phyloP scores from a whole-genome alignment of 2,113 vertebrate genomes.

The Polypterus bichir region DNA sequence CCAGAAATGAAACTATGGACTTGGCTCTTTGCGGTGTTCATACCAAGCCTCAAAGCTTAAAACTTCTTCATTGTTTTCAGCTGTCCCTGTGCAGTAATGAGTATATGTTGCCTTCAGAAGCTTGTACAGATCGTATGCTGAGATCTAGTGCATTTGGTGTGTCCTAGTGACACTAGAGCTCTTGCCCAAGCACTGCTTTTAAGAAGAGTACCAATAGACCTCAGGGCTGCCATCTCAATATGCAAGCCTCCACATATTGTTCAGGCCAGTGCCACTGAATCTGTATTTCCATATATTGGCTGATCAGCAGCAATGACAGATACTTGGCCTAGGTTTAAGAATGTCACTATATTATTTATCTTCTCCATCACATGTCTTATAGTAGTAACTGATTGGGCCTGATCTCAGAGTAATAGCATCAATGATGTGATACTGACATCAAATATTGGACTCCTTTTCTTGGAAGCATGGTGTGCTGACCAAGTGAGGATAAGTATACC shows the following conservation, averaged over 20 bases:
- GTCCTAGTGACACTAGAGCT: not conserved
- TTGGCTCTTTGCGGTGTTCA: not conserved
- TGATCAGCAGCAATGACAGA: not conserved
- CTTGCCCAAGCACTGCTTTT: no score
- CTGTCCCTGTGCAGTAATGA: not conserved
- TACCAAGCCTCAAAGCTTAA: not conserved
- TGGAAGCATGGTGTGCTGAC: slow-evolving; percentile 6
- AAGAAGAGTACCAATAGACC: no score
- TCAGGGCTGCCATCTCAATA: no score
- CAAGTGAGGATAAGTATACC: not conserved
- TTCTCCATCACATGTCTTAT: slow-evolving; percentile 10
- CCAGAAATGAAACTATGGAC: slow-evolving; percentile 16
- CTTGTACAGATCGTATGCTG: not conserved
- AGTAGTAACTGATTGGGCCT: slow-evolving; percentile 11
- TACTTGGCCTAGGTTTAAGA: not conserved
- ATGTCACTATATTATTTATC: slow-evolving; percentile 1
- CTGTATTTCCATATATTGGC: not conserved
- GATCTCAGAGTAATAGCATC: slow-evolving; percentile 1
- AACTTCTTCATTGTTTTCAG: not conserved
- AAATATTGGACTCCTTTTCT: slow-evolving; percentile 5
- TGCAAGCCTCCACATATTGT: not conserved
- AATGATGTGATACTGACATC: slow-evolving; percentile 13
- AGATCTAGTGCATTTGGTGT: not conserved
- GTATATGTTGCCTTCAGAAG: slow-evolving; percentile 1
- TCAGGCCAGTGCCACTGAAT: not conserved